phyloP scores from a whole-genome alignment of 2,113 vertebrate species.

The Mesitornis unicolor region DNA sequence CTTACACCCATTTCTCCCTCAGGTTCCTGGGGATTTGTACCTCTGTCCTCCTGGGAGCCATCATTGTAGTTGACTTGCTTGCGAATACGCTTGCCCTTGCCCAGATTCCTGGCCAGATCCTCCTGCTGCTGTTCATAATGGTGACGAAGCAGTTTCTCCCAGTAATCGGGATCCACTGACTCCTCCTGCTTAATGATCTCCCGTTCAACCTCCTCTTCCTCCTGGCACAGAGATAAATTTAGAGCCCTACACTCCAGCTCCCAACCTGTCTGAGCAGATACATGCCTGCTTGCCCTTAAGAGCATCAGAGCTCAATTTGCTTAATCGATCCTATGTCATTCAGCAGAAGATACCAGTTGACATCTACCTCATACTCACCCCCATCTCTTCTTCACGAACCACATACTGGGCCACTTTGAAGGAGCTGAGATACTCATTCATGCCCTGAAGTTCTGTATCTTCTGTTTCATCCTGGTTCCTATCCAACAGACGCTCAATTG shows the following conservation, averaged over 20 bases:
- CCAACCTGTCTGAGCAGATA: neutral
- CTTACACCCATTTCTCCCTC: neutral
- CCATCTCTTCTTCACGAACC: conserved; percentile 96
- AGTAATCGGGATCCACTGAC: conserved; percentile 97
- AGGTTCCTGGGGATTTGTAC: conserved; percentile 77
- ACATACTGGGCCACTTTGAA: conserved; percentile 99
- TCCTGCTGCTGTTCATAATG: conserved; percentile 99
- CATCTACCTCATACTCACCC: conserved; percentile 75
- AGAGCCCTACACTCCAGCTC: neutral
- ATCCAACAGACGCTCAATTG: conserved; percentile 90
- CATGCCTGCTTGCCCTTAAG: neutral
- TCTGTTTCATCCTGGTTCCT: conserved; percentile 93
- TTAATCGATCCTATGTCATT: neutral
- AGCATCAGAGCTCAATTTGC: neutral
- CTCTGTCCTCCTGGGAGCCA: conserved; percentile 96
- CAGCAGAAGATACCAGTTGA: neutral
- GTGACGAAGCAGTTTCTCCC: conserved; percentile 96
- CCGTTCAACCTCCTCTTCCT: conserved; percentile 95
- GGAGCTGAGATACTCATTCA: conserved; percentile 98
- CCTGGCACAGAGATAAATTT: conserved; percentile 58
- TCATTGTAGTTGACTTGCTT: conserved; percentile 99
- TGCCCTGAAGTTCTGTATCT: conserved; percentile 95
- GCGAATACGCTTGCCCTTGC: conserved; percentile 97
- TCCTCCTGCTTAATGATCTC: conserved; percentile 99
- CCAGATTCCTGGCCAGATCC: conserved; percentile 94